phyloP scores from a whole-genome alignment of 1,140 invertebrate genomes.

The Rhagoletis pomonella region DNA sequence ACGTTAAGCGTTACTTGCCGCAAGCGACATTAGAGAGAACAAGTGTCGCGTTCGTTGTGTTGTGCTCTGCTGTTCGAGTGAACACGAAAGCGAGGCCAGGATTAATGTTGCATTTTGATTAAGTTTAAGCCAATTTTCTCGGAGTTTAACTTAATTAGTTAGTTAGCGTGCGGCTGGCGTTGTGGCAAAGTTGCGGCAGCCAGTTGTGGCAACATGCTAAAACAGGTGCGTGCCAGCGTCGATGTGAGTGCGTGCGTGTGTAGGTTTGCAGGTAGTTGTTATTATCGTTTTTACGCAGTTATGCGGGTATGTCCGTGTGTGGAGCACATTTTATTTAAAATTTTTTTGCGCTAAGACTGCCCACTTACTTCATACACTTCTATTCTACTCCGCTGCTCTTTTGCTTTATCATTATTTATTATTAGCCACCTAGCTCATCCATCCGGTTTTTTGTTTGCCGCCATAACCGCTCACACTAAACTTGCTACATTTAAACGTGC shows the following conservation, averaged over 20 bases:
- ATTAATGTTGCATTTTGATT: conserved; percentile 53
- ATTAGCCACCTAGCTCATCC: conserved; percentile 32
- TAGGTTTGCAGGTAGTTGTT: background rate
- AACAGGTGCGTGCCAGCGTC: conserved; percentile 17
- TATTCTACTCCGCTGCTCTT: background rate
- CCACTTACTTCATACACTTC: background rate
- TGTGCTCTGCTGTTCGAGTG: background rate
- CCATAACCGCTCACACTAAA: background rate
- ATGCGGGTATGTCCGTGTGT: background rate
- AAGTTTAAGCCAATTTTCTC: conserved; percentile 52
- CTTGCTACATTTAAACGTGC: background rate
- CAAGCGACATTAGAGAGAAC: conserved; percentile 8
- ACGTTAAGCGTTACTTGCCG: background rate
- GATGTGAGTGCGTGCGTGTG: background rate
- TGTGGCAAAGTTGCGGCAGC: background rate
- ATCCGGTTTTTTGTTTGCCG: background rate
- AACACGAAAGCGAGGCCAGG: background rate
- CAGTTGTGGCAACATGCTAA: conserved; percentile 19
- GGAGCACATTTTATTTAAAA: background rate
- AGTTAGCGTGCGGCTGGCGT: conserved; percentile 27
- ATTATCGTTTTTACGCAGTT: background rate
- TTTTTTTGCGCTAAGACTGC: background rate
- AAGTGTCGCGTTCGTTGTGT: background rate
- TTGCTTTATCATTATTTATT: conserved; percentile 51
- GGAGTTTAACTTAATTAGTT: conserved; percentile 52